Percentiles rank a stretch among this genome's conserved stretches.
phyloP scores from a whole-genome alignment of 2,113 vertebrate genomes.

The Clarias gariepinus region DNA sequence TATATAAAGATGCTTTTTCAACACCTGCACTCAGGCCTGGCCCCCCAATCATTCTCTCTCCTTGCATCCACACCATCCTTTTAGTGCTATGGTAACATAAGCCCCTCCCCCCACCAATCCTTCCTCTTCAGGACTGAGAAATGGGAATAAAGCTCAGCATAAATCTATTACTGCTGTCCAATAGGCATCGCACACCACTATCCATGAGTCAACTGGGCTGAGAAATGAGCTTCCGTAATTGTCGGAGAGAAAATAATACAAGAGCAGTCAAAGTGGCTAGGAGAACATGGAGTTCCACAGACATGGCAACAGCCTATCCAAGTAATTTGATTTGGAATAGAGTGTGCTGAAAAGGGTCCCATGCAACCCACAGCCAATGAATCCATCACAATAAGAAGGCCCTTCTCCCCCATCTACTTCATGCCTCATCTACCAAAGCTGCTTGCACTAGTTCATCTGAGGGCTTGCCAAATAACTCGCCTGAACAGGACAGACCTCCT shows the following conservation, averaged over 20 bases:
- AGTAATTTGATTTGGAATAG: conserved; percentile 56
- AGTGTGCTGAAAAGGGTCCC: conserved; percentile 35
- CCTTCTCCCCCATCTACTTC: conserved; percentile 21
- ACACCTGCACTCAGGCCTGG: background rate
- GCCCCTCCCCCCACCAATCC: background rate
- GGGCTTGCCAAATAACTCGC: conserved; percentile 39
- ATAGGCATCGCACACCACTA: conserved; percentile 34
- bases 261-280: conserved; percentile 30
- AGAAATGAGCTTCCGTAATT: conserved; percentile 53
- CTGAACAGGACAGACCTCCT: conserved; percentile 32
- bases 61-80: conserved; percentile 25
- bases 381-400: conserved; percentile 29
- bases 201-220: conserved; percentile 37
- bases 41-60: background rate
- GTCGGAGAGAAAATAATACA: conserved; percentile 41
- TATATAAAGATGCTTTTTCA: conserved; percentile 39
- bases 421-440: conserved; percentile 37
- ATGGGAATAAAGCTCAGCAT: conserved; percentile 40
- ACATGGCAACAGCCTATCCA: conserved; percentile 44
- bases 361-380: conserved; percentile 40
- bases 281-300: conserved; percentile 53
- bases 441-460: conserved; percentile 29
- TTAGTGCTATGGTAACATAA: conserved; percentile 43
- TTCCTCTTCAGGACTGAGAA: conserved; percentile 23
- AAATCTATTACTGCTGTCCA: conserved; percentile 49